Evolutionary conservation across 2,797 vertebrate species (phyloP).

Genomic region (Scolopax bukidnonensis): DNA sequence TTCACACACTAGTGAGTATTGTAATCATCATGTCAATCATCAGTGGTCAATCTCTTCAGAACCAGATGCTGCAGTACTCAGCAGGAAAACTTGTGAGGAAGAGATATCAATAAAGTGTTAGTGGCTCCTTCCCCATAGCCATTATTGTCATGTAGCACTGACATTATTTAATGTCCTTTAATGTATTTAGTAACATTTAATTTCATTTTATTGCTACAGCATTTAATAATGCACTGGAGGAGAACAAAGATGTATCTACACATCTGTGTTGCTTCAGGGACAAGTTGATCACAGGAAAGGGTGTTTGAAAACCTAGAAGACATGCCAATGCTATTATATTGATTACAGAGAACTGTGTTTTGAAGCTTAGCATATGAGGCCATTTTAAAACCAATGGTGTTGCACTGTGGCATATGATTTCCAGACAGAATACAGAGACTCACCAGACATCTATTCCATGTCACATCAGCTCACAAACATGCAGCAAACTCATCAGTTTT

Average conservation of each 20-base stretch:
- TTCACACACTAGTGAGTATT: neutral
- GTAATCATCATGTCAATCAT: neutral
- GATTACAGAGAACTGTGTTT: neutral
- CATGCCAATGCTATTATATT: neutral
- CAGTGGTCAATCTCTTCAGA: neutral
- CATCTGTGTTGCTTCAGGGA: neutral
- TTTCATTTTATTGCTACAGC: neutral
- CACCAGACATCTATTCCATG: neutral
- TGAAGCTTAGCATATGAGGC: neutral
- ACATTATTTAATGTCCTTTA: neutral
- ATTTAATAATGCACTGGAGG: neutral
- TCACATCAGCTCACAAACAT: neutral
- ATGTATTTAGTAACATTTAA: neutral
- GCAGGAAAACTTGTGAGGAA: neutral
- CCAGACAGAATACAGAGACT: neutral
- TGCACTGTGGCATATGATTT: neutral
- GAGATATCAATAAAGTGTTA: neutral
- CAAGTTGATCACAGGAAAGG: neutral
- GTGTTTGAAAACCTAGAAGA: neutral
- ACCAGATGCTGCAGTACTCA: neutral
- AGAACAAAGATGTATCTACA: neutral
- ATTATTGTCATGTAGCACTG: neutral
- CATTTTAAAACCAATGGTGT: neutral
- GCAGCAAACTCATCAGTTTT: neutral
- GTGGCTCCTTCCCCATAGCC: neutral